phyloP scores from a whole-genome alignment of 2,113 vertebrate species.

The Spizaetus ornatus region DNA sequence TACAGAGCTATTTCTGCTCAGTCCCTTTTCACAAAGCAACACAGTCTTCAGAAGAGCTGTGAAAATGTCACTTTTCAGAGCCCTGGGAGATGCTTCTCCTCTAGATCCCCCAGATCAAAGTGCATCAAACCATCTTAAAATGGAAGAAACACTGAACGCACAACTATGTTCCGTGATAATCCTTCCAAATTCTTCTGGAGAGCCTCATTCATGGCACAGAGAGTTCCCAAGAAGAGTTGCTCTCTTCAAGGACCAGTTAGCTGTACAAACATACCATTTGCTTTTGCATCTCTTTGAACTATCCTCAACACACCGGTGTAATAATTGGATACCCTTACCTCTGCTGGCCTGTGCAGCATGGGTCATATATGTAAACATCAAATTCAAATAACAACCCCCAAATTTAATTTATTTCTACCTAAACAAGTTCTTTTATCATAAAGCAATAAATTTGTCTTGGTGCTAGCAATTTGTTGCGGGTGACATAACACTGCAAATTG shows the following conservation, averaged over 20 bases:
- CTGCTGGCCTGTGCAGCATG: slow-evolving; percentile 20
- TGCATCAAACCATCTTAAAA: not conserved
- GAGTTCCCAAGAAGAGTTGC: not conserved
- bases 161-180: not conserved
- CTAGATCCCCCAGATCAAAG: not conserved
- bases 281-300: slow-evolving; percentile 27
- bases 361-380: slow-evolving; percentile 76
- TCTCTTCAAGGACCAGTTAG: slow-evolving; percentile 8
- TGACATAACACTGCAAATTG: slow-evolving; percentile 88
- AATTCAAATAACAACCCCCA: slow-evolving; percentile 77
- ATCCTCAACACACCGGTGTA: not conserved
- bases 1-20: not conserved
- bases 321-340: slow-evolving; percentile 63
- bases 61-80: not conserved
- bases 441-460: slow-evolving; percentile 90
- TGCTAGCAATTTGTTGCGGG: slow-evolving; percentile 87
- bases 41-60: not conserved
- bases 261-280: not conserved
- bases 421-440: slow-evolving; percentile 91
- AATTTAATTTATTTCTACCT: slow-evolving; percentile 88
- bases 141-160: not conserved
- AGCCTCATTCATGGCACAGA: not conserved
- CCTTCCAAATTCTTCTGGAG: not conserved
- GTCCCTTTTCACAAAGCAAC: not conserved
- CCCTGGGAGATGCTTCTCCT: not conserved